Percentiles rank a stretch among this genome's conserved stretches.
Conservation (phyloP, 1,140 invertebrate species). For the Varroa destructor region DNA sequence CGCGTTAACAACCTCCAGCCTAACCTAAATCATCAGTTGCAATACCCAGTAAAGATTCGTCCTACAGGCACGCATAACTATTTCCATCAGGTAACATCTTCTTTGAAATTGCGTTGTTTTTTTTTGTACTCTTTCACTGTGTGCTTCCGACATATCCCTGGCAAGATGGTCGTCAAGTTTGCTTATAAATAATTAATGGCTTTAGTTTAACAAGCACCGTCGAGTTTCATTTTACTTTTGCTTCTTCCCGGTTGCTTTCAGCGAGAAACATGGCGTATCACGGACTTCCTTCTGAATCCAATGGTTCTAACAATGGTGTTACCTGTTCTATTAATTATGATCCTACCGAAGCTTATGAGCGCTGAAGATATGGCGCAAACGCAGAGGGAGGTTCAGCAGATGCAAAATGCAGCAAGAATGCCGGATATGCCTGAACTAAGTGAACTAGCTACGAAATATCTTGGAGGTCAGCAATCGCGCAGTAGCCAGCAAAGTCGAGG, state of each 20-base stretch:
- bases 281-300: constrained; percentile 87
- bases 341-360: constrained; percentile 90
- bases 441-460: constrained; percentile 65
- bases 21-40: constrained; percentile 59
- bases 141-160: too few species aligned
- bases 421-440: constrained; percentile 77
- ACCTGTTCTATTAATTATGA: constrained; percentile 74
- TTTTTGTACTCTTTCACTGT: too few species aligned
- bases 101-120: too few species aligned
- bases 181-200: too few species aligned
- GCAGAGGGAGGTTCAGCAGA: constrained; percentile 67
- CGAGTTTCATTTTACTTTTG: too few species aligned
- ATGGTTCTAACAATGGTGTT: constrained; percentile 97
- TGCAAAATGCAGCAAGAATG: constrained; percentile 46
- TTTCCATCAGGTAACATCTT: constrained; percentile 52
- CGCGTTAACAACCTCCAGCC: constrained; percentile 90
- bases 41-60: constrained; percentile 79
- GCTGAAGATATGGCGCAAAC: constrained; percentile 33
- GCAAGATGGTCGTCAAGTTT: too few species aligned
- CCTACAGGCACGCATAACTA: constrained; percentile 65
- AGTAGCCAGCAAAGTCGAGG: constrained; percentile 21
- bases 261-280: constrained; percentile 82
- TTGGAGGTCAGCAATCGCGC: constrained; percentile 49
- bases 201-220: too few species aligned
- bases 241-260: constrained; percentile 38